Evolutionary conservation across 2,888 invertebrate genomes (phyloP).

Genomic region (Coenonympha arcania): DNA sequence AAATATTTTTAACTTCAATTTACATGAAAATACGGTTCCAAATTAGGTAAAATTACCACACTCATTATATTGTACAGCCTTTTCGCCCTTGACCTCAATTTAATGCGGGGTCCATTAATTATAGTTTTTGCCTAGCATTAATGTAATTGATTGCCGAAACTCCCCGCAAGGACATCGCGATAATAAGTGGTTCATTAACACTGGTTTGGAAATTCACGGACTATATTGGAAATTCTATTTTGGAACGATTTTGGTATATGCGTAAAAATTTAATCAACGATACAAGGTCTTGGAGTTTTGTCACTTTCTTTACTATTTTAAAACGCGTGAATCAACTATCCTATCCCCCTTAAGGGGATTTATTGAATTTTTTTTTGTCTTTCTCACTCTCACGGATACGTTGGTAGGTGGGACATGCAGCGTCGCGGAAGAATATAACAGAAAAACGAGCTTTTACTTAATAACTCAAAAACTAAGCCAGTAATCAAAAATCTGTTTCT

Average conservation of each 20-base stretch:
- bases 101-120: not conserved
- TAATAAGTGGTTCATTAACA: not conserved
- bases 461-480: no score
- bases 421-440: no score
- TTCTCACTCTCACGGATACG: no score
- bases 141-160: constrained; percentile 6
- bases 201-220: not conserved
- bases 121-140: constrained; percentile 3
- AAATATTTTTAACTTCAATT: not conserved
- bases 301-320: no score
- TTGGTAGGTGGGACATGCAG: no score
- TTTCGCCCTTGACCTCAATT: not conserved
- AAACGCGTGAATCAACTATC: no score
- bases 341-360: no score
- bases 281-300: no score
- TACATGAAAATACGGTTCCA: not conserved
- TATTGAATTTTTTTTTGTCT: no score
- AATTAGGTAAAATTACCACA: not conserved
- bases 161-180: not conserved
- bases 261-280: no score
- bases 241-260: not conserved
- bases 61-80: not conserved
- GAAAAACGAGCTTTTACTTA: no score
- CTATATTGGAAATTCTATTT: not conserved
- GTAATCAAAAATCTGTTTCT: no score